A percentile compares a stretch with the other conserved stretches of the same genome.
Evolutionary conservation across 2,888 invertebrate species (phyloP).

Genomic region (Pogonocherus hispidulus): DNA sequence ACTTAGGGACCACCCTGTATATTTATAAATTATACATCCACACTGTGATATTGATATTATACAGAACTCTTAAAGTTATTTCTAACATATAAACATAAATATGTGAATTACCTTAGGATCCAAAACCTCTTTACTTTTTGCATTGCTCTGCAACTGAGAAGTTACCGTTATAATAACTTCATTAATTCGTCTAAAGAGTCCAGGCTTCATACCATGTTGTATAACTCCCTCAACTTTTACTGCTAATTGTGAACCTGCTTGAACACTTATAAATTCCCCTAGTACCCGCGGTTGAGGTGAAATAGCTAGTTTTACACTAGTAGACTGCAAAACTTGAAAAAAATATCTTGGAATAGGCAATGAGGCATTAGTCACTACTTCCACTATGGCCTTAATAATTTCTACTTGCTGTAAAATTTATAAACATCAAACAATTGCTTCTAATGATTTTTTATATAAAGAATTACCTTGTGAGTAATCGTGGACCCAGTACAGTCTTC

Average conservation of each 20-base stretch:
- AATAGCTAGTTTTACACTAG: constrained; percentile 84
- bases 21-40: no score
- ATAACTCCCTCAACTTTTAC: constrained; percentile 95
- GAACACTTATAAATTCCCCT: constrained; percentile 88
- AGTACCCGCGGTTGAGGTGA: constrained; percentile 84
- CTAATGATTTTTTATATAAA: not conserved
- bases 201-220: constrained; percentile 78
- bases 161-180: constrained; percentile 80
- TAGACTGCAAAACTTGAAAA: constrained; percentile 88
- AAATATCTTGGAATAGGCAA: constrained; percentile 82
- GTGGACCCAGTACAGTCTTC: constrained; percentile 63
- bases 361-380: constrained; percentile 75
- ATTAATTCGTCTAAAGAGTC: constrained; percentile 79
- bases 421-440: no score
- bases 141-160: constrained; percentile 72
- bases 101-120: constrained; percentile 59
- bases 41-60: no score
- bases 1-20: no score
- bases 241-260: constrained; percentile 87
- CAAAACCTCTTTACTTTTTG: constrained; percentile 64
- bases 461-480: constrained; percentile 68
- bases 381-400: constrained; percentile 74
- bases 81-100: no score
- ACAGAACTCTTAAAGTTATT: no score
- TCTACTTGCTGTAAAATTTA: constrained; percentile 70